Evolutionary conservation across 2,888 invertebrate genomes (phyloP), one percentile per base, ranked within the genome.

Genomic region (Boloria selene): DNA sequence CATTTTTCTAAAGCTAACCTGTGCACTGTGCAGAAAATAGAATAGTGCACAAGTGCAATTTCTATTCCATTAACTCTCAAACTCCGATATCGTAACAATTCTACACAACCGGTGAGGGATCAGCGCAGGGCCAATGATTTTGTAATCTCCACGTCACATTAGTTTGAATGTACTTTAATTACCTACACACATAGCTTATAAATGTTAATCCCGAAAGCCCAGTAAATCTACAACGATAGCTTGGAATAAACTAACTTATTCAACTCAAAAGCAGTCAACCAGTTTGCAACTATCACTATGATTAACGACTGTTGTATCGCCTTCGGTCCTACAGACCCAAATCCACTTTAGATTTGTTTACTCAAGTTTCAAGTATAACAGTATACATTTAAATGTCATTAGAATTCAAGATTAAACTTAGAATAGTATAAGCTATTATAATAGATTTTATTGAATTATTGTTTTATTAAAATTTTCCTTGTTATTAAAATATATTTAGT

Each of bases 281-380:
- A 67, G 65, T 69, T 71, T 55, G 60, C 50, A 69, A 70, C 72
- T 73, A 70, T 72, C 65, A 59, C 69, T 61, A 69, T 73, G 73
- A 73, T 72, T 73, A 72, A 73, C 73, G 72, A 70, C 67, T 70
- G 62, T 69, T 72, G 65, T 70, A 67, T 67, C 67, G 68, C 67
- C 68, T 68, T 61, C 67, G 70, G 70, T 69, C 65, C 70, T 63
- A 66, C 60, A 67, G 69, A 66, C 69, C 70, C 61, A 61, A 55
- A 65, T 68, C 60, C 62, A 70, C 60, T 67, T 68, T 52, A 31
- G 56, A 66, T 62, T 68, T 69, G 67, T 71, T 71, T 69, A 56
- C 50, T 56, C 47, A 52, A 66, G 56, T 55, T 63, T 49, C 49
- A 42, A 56, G 49, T 59, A 59, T 31, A 49, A 31, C 49, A 38